Evolutionary conservation across 2,113 vertebrate species (phyloP).

Genomic region (Condylura cristata): DNA sequence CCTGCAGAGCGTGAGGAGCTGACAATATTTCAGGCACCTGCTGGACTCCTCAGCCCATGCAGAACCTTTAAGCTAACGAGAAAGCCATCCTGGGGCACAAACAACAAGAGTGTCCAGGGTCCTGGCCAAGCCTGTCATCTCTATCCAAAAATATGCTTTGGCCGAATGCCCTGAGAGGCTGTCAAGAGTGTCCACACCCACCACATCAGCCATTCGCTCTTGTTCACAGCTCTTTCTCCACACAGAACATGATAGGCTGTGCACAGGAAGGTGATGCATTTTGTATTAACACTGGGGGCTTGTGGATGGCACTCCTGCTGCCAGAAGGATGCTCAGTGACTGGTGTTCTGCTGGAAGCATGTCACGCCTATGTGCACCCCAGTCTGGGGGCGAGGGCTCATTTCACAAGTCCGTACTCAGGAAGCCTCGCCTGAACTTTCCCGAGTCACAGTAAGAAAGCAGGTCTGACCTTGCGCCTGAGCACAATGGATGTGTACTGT

Average conservation of each 20-base stretch:
- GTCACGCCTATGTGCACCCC: neutral
- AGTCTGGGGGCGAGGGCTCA: neutral
- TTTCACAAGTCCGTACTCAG: neutral
- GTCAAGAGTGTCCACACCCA: neutral
- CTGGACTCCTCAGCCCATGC: neutral
- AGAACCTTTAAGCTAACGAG: neutral
- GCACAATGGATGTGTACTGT: neutral
- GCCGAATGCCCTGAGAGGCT: neutral
- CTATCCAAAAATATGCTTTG: neutral
- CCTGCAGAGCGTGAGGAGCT: neutral
- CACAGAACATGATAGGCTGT: rapidly evolving
- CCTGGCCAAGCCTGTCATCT: neutral
- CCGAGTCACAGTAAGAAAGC: neutral
- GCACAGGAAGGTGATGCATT: neutral
- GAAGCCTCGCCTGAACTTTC: neutral
- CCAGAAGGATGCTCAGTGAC: neutral
- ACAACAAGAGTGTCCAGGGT: no score
- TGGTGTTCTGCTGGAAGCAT: neutral
- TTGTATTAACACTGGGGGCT: neutral
- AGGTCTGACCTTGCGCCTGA: neutral
- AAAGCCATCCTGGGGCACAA: neutral
- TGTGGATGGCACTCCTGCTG: neutral
- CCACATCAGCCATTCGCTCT: neutral
- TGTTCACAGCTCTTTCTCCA: neutral
- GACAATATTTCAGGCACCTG: neutral